Conservation (phyloP, 2,797 vertebrate genomes). For the Lateolabrax maculatus region DNA sequence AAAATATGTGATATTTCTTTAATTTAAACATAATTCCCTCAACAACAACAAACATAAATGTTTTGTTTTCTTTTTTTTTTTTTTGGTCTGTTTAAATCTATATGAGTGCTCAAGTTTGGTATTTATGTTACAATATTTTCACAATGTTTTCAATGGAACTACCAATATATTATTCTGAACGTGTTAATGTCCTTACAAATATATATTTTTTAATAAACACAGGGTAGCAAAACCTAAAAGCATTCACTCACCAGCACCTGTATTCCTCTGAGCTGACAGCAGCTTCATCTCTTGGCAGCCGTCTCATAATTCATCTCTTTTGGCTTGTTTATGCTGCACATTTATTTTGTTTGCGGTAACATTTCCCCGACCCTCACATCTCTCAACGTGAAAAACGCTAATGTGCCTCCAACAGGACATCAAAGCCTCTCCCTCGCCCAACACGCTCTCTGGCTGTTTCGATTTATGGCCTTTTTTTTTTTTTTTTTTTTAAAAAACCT, state of each 20-base stretch:
- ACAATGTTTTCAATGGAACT: not conserved
- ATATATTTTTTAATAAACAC: not conserved
- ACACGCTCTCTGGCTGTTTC: slow-evolving; percentile 31
- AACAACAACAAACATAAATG: not conserved
- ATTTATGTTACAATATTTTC: not conserved
- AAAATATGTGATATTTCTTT: too few species aligned
- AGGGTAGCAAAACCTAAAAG: slow-evolving; percentile 9
- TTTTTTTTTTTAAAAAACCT: slow-evolving; percentile 32
- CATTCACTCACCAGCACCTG: not conserved
- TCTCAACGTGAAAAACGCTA: slow-evolving; percentile 53
- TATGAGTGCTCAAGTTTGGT: not conserved
- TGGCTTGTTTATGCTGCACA: slow-evolving; percentile 56
- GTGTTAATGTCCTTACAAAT: not conserved
- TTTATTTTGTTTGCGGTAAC: slow-evolving; percentile 58
- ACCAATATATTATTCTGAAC: not conserved
- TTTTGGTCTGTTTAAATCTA: too few species aligned
- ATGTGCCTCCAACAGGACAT: slow-evolving; percentile 44
- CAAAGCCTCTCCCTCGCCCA: slow-evolving; percentile 50
- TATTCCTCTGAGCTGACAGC: slow-evolving; percentile 39
- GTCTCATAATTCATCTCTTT: slow-evolving; percentile 47
- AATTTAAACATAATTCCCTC: not conserved
- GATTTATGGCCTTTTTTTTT: slow-evolving; percentile 24
- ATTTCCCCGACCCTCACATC: slow-evolving; percentile 54
- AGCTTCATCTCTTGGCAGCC: slow-evolving; percentile 30
- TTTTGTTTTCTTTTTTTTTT: too few species aligned